These are phyloP conservation scores for Eumeta japonica DNA, from an alignment of 1,140 invertebrate genomes.

Conservation along the genomic window DNA sequence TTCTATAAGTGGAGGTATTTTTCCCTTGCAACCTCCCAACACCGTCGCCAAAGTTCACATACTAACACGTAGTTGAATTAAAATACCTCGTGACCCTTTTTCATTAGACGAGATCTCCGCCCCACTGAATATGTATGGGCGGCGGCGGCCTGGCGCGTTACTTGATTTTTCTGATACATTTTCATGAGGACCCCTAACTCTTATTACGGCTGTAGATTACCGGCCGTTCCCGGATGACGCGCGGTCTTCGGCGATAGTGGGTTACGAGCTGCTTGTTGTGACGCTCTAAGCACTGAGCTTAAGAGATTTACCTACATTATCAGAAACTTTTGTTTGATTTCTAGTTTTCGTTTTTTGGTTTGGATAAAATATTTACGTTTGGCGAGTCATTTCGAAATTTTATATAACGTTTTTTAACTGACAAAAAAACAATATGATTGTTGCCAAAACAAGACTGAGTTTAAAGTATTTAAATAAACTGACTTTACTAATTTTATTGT, in stretches of 20 bases:
- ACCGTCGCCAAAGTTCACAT: no score
- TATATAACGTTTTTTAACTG: no score
- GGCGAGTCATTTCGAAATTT: slow-evolving; percentile 13
- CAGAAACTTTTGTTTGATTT: slow-evolving; percentile 14
- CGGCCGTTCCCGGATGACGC: no score
- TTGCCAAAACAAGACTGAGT: no score
- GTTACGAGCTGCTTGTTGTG: slow-evolving; percentile 17
- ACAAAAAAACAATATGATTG: no score
- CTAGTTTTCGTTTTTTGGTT: slow-evolving; percentile 8
- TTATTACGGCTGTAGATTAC: no score
- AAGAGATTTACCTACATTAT: slow-evolving; percentile 28
- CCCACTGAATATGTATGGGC: slow-evolving; percentile 50
- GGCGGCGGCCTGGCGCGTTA: slow-evolving; percentile 20
- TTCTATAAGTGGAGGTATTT: no score
- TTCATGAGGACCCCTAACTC: slow-evolving; percentile 53
- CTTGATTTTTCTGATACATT: slow-evolving; percentile 55
- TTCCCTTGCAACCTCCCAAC: no score
- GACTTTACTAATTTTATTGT: no score
- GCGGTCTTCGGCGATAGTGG: no score
- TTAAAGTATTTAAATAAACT: no score
- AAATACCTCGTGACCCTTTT: slow-evolving; percentile 56
- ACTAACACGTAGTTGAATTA: slow-evolving; percentile 57
- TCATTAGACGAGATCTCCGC: slow-evolving; percentile 55
- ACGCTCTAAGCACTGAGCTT: slow-evolving; percentile 26
- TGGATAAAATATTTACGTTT: slow-evolving; percentile 13